Evolutionary conservation across 2,113 vertebrate species (phyloP), one percentile per base, ranked within the genome.

Genomic region (Odontesthes bonariensis): DNA sequence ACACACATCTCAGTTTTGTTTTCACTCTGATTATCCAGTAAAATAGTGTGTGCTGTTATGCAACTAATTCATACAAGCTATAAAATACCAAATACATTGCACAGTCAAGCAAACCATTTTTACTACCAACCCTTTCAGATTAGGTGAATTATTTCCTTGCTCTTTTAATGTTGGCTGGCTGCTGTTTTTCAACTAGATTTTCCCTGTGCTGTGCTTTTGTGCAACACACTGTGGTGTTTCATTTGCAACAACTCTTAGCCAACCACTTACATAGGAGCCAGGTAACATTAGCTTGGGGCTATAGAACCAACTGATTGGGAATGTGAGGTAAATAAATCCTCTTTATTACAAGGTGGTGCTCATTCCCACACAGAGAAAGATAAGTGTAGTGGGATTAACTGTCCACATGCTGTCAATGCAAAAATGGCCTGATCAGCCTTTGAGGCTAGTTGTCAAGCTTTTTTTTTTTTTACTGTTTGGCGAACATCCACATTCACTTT

Each of bases 111-210:
- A 56, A 75, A 71, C 16, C 19, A 2, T 44, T 35, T 7, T 75
- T 8, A 32, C 1, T 5, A 55, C 33, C 33, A n/a, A 14, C 22
- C 47, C 20, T 27, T 27, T 27, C 27, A 1, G 27, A 27, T 27
- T 27, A 27, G 3, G 27, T 27, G 1, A 27, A 27, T 27, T 27
- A n/a, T 3, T 47, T 3, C 19, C 52, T 70, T 69, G 38, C 20
- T 69, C 53, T 83, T 70, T 58, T 31, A 70, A 53, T 47, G 59
- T 0, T 7, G 23, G 22, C 16, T 27, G n/a, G n/a, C 51, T 54
- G 14, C 83, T 52, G 19, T 40, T 82, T 81, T 49, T 49, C n/a
- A 68, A 31, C 20, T 31, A 54, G 1, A 0, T 47, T 42, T 42
- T 22, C 11, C 49, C 33, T 57, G n/a, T 27, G 22, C 40, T 63